Conservation (phyloP, 2,888 invertebrate species). For the Anoplius nigerrimus region DNA sequence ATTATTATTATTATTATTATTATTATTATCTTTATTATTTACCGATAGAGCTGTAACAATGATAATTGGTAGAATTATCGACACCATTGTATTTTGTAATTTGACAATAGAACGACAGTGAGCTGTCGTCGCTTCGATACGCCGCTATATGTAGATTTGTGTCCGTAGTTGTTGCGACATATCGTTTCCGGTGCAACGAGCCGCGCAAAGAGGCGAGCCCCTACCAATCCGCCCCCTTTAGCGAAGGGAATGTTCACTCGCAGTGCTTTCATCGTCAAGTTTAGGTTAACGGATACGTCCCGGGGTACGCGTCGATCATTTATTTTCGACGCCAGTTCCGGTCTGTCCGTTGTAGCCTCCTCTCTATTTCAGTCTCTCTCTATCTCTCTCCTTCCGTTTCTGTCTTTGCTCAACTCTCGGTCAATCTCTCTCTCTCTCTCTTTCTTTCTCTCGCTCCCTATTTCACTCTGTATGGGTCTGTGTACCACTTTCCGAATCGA, state of each 20-base stretch:
- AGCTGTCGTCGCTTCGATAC: no score
- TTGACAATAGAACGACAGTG: background rate
- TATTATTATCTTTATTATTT: background rate
- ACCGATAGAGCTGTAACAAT: background rate
- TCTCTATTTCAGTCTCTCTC: slow-evolving; percentile 22
- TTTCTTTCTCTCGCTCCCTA: background rate
- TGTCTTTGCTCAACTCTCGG: background rate
- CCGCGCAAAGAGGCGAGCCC: no score
- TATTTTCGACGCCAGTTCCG: slow-evolving; percentile 24
- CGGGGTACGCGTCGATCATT: slow-evolving; percentile 8
- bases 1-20: slow-evolving; percentile 1
- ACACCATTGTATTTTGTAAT: background rate
- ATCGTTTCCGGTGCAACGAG: background rate
- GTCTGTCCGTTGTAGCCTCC: no score
- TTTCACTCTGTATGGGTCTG: no score
- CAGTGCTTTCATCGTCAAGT: slow-evolving; percentile 40
- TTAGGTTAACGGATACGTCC: slow-evolving; percentile 26
- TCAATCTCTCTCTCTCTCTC: no score
- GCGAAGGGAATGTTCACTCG: slow-evolving; percentile 26
- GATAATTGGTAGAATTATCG: background rate
- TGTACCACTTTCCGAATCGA: no score
- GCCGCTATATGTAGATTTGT: background rate
- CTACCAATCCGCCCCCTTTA: no score
- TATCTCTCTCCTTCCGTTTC: background rate
- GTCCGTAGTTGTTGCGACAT: background rate